Conservation (phyloP, 2,888 invertebrate genomes). For the Scaptomyza cyrtandrae region DNA sequence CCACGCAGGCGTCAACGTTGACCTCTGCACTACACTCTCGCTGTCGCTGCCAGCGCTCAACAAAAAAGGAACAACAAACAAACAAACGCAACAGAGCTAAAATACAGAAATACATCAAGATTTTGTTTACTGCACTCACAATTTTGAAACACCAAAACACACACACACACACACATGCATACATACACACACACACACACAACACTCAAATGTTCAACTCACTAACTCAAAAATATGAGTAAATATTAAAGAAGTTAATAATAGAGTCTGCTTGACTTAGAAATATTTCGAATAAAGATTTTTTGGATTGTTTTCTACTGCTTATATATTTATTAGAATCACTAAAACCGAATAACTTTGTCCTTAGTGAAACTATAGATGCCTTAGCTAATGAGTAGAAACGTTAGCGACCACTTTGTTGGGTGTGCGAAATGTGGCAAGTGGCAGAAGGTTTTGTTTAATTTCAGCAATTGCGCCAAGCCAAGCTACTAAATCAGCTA, state of each 20-base stretch:
- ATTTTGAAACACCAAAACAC: background rate
- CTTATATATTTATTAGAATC: background rate
- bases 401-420: constrained; percentile 36
- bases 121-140: constrained; percentile 20
- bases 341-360: background rate
- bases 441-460: constrained; percentile 49
- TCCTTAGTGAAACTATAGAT: background rate
- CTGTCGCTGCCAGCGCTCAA: constrained; percentile 16
- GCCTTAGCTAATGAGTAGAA: constrained; percentile 4
- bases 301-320: background rate
- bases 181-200: constrained; percentile 1
- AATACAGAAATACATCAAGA: constrained; percentile 22
- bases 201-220: constrained; percentile 8
- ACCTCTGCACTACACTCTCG: constrained; percentile 25
- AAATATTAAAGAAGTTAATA: background rate
- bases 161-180: background rate
- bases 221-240: constrained; percentile 18
- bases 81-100: constrained; percentile 12
- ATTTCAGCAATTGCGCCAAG: constrained; percentile 59
- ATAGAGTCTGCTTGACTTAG: background rate
- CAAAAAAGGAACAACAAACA: constrained; percentile 19
- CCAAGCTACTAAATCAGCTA: constrained; percentile 65
- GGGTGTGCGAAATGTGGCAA: constrained; percentile 26
- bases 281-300: background rate
- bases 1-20: constrained; percentile 68